phyloP scores from a whole-genome alignment of 2,113 vertebrate species.

The Pedetes capensis region DNA sequence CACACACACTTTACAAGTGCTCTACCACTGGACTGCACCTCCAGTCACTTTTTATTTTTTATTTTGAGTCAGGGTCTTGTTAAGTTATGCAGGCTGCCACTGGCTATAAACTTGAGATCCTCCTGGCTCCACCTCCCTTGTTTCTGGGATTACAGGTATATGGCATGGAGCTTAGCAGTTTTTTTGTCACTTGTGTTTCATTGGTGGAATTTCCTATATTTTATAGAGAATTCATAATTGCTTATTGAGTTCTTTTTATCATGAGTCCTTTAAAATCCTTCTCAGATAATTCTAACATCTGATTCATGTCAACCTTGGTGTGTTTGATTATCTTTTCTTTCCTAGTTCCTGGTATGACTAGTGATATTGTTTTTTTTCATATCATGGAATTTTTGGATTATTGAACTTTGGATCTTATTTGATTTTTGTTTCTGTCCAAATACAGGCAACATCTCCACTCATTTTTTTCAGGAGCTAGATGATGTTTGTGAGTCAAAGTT shows the following conservation, averaged over 20 bases:
- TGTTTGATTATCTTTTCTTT: background rate
- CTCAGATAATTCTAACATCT: background rate
- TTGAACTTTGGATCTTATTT: background rate
- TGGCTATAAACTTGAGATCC: no score
- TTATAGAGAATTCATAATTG: background rate
- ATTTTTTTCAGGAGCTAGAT: background rate
- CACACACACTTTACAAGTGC: no score
- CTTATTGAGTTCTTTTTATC: background rate
- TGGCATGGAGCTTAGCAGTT: no score
- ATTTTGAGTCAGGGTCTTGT: no score
- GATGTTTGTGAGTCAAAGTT: background rate
- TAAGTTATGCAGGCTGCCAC: no score
- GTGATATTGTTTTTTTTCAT: background rate
- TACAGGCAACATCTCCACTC: background rate
- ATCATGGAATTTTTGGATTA: background rate
- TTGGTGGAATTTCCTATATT: background rate
- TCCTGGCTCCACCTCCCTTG: no score
- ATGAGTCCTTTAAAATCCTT: background rate
- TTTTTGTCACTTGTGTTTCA: background rate
- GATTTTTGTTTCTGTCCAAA: background rate
- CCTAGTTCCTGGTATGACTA: background rate
- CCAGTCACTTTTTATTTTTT: no score
- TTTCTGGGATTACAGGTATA: no score
- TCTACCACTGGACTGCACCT: no score
- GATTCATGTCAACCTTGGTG: background rate